phyloP scores from a whole-genome alignment of 1,140 invertebrate genomes.

The Sinella curviseta region DNA sequence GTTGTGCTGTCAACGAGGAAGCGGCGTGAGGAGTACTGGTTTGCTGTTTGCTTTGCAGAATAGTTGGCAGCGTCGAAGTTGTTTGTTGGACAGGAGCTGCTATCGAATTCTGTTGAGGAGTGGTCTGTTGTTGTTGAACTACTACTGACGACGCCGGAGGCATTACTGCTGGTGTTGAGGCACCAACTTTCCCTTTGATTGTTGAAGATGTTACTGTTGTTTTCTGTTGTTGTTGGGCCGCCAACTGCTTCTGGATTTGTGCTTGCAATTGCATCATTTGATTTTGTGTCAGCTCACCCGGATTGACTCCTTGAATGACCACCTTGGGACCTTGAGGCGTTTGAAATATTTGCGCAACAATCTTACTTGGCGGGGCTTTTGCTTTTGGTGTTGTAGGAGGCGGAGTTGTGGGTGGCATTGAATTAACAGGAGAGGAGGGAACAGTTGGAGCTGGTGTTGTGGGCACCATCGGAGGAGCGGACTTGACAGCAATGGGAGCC shows the following conservation, averaged over 20 bases:
- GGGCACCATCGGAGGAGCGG: neutral
- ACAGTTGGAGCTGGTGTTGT: no score
- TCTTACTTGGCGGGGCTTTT: conserved; percentile 21
- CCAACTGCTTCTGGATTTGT: conserved; percentile 81
- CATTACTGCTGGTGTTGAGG: neutral
- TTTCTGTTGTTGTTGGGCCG: conserved; percentile 55
- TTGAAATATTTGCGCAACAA: conserved; percentile 67
- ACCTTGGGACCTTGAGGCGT: conserved; percentile 79
- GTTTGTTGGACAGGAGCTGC: neutral
- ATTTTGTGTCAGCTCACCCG: conserved; percentile 75
- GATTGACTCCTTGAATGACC: conserved; percentile 77
- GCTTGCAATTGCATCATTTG: conserved; percentile 77
- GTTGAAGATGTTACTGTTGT: conserved; percentile 9
- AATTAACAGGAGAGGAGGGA: neutral
- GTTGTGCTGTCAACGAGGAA: neutral
- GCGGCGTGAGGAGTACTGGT: neutral
- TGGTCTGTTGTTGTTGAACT: neutral
- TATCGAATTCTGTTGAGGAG: neutral
- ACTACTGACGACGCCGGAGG: neutral
- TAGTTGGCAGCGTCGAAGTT: neutral
- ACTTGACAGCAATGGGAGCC: no score
- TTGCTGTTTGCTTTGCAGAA: neutral
- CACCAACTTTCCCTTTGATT: conserved; percentile 59
- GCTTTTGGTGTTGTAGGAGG: neutral
- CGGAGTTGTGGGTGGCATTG: neutral